Conservation (phyloP, 2,113 vertebrate genomes). For the Anguilla japonica region DNA sequence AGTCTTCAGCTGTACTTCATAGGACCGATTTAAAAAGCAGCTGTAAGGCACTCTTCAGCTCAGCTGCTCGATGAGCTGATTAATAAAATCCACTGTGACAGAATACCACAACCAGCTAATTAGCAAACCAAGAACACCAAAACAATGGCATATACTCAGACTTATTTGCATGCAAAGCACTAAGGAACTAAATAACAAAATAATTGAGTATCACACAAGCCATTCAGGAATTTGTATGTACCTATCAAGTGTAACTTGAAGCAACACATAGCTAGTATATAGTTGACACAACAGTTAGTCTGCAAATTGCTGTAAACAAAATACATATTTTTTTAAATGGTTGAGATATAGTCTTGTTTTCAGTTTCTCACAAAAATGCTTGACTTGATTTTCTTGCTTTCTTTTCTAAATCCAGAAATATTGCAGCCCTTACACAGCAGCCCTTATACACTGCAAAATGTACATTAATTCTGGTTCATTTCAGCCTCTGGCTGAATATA, state of each 20-base stretch:
- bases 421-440: background rate
- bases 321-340: background rate
- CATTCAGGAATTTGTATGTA: no score
- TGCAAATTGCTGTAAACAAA: background rate
- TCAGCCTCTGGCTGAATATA: background rate
- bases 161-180: no score
- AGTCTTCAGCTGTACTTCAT: background rate
- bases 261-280: background rate
- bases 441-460: background rate
- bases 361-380: background rate
- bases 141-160: no score
- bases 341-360: background rate
- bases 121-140: background rate
- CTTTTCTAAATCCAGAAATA: background rate
- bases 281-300: background rate
- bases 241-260: no score
- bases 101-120: background rate
- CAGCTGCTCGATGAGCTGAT: background rate
- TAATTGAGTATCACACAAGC: no score
- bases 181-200: no score
- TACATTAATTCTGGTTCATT: background rate
- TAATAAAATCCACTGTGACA: background rate
- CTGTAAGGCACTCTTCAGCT: background rate
- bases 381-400: background rate
- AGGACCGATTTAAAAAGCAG: background rate